Evolutionary conservation across 2,113 vertebrate species (phyloP), one percentile per base, ranked within the genome.

Genomic region (Ploceus nigricollis): DNA sequence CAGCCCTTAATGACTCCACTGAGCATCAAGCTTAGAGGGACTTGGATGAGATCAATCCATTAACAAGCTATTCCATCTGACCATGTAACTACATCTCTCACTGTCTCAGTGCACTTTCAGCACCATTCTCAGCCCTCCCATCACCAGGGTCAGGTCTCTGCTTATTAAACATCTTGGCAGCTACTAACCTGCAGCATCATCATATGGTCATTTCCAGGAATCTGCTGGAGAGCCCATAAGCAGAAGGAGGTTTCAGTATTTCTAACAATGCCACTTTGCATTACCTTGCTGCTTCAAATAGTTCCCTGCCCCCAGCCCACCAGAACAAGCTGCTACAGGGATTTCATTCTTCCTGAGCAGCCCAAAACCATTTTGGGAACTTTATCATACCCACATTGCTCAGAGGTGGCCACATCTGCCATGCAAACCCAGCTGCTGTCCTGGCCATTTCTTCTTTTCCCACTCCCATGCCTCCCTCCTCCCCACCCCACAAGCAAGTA

Each of bases 11-110:
- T 1, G 8, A 65, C 61, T 77, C 63, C 54, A 42, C 23, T 1
- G 10, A 92, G 81, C 51, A 77, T 35, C 81, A 89, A 24, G 84
- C 50, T 81, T 35, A 24, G 94, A 90, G 45, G 78, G n/a, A 79
- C 50, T 78, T 53, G 39, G 94, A 90, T 48, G 83, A 96, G 87
- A 89, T 91, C 88, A 95, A 79, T 82, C 86, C 77, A 93, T 91
- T 94, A 95, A 81, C 64, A 47, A 86, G 83, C 88, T 69, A 71
- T 80, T 86, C 63, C 68, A 68, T 53, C 70, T 11, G 3, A 66
- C 51, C 10, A 11, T 11, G 30, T 70, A 87, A 73, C 63, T n/a
- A 54, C 56, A 54, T n/a, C 25, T 23, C 1, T 0, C 27, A 18
- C 31, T 2, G 3, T 28, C 72, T 85, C 79, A 60, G 40, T 27